Evolutionary conservation across 2,113 vertebrate genomes (phyloP), one percentile per base, ranked within the genome.

Genomic region (Osmerus eperlanus): DNA sequence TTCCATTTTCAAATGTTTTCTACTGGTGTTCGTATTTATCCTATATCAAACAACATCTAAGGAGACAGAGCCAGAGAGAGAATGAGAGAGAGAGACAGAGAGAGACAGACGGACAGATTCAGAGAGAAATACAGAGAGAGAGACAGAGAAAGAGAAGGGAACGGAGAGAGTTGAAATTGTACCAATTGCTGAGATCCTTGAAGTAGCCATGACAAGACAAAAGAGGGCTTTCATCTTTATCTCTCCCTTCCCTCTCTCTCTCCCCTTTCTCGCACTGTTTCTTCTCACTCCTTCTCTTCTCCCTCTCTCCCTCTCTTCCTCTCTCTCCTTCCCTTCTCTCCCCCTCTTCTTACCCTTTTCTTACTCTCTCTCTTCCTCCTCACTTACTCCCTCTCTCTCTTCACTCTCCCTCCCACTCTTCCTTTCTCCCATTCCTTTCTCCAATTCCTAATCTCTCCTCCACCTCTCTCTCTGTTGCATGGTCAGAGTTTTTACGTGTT

Each of bases 41-140:
- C n/a, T 56, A 19, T 56, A 18, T 51, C 64, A 47, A 19, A 67
- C 74, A 83, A 71, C 29, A 55, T 56, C 54, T 56, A 69, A 15
- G 18, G 23, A 47, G n/a, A 28, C 4, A 55, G 55, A 77, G 54
- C 3, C 14, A 18, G 55, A 56, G 16, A 56, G 16, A 32, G 23
- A 32, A 25, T 5, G 13, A 29, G 1, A 15, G 15, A 25, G 62
- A 16, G 19, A 53, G n/a, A 32, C 4, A 47, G n/a, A 32, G 16
- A 32, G 23, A 32, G 54, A 4, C 12, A 16, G 54, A 56, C 1
- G 8, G 21, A 21, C 21, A 21, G 21, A 21, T 21, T 21, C 4
- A 47, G n/a, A 32, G 16, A 32, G 23, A 32, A 25, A 32, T 3
- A 29, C 13, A 15, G 28, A 25, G 62, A 16, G n/a, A 32, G 53